These are phyloP conservation scores for Morinoia aosen DNA, from an alignment of 2,888 invertebrate genomes.

Conservation along the genomic window DNA sequence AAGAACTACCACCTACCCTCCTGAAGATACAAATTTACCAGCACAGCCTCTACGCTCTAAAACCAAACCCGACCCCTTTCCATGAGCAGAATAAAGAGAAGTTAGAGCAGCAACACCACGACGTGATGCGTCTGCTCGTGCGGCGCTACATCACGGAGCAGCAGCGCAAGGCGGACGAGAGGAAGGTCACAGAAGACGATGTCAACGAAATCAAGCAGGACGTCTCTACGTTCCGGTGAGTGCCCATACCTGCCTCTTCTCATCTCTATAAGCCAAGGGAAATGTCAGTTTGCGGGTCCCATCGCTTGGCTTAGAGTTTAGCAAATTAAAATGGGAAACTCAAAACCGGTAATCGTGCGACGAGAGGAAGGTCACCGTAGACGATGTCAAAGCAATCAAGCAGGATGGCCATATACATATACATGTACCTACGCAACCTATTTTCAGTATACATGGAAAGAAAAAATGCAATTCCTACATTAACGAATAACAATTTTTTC, in stretches of 20 bases:
- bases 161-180: constrained; percentile 89
- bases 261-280: not conserved
- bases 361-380: too few relatives aligned
- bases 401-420: too few relatives aligned
- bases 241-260: not conserved
- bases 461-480: too few relatives aligned
- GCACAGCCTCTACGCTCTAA: not conserved
- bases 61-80: not conserved
- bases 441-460: too few relatives aligned
- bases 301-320: not conserved
- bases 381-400: too few relatives aligned
- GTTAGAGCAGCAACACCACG: constrained; percentile 72
- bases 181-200: constrained; percentile 95
- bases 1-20: not conserved
- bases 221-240: constrained; percentile 84
- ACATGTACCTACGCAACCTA: too few relatives aligned
- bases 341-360: too few relatives aligned
- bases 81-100: constrained; percentile 57
- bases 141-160: constrained; percentile 92
- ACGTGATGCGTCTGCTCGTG: constrained; percentile 89
- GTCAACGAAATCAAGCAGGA: constrained; percentile 98
- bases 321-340: too few relatives aligned
- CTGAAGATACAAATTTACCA: not conserved
- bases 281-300: not conserved
- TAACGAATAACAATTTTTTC: too few relatives aligned